A percentile compares a stretch with the other conserved stretches of the same genome.
phyloP scores from a whole-genome alignment of 2,888 invertebrate species.

The Protophormia terraenovae region DNA sequence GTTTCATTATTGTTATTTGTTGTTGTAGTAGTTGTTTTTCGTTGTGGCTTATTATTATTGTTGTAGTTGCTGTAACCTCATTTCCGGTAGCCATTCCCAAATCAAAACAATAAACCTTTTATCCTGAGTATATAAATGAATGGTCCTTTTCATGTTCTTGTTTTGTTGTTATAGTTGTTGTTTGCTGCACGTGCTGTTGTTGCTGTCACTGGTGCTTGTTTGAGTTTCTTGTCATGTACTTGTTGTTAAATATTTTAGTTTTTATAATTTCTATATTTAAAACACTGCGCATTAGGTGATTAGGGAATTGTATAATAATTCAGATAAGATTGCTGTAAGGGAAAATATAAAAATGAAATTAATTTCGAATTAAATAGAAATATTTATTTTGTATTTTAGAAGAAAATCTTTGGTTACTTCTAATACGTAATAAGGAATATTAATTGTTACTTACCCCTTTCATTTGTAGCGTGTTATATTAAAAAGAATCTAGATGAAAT shows the following conservation, averaged over 20 bases:
- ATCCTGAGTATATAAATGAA: slow-evolving; percentile 24
- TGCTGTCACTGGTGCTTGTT: slow-evolving; percentile 50
- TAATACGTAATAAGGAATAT: too few species aligned
- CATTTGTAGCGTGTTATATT: too few species aligned
- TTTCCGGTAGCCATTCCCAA: slow-evolving; percentile 47
- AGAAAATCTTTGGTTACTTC: too few species aligned
- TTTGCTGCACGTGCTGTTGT: slow-evolving; percentile 16
- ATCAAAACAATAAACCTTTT: slow-evolving; percentile 41
- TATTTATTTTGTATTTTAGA: too few species aligned
- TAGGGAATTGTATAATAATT: too few species aligned
- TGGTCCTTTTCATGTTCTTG: background rate
- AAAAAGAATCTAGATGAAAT: background rate
- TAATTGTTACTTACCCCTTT: too few species aligned
- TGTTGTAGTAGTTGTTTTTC: background rate
- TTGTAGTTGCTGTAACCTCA: slow-evolving; percentile 42
- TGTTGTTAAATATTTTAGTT: slow-evolving; percentile 48
- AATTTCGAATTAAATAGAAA: too few species aligned
- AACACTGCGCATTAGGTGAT: background rate
- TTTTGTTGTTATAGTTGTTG: background rate
- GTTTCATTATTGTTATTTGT: slow-evolving; percentile 26
- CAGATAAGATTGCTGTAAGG: too few species aligned
- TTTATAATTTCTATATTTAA: background rate
- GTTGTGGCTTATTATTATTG: background rate
- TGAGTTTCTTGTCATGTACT: slow-evolving; percentile 56
- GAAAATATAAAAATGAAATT: too few species aligned